Base-by-base conservation (phyloP, 2,113 vertebrate genomes). In the Irena cyanogastra region DNA sequence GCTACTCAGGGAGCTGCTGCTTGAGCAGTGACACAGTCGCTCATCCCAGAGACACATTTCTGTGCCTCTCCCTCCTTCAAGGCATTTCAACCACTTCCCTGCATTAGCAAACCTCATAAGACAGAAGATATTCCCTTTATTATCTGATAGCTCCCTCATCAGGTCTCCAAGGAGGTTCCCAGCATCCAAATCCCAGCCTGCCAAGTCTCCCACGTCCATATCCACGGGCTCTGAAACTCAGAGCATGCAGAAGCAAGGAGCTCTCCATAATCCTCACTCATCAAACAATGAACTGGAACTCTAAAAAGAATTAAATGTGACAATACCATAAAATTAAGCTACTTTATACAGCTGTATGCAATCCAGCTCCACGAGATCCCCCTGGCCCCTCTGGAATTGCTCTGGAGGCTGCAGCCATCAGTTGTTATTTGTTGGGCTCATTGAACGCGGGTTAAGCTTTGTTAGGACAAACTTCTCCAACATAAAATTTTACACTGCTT, bases 1-100 rank as follows among this genome's bases (percentile, higher is more conserved):
- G 90, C 93, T 92, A 8, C 87, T 83, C 53, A 57, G 69, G 7
- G 52, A 94, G 94, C 92, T 93, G 92, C 83, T 75, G 33, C n/a
- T 37, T 35, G 12, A 83, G 63, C 80, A 87, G 50, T 1, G 19
- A 61, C 61, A 82, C 66, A 33, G 27, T 27, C 17, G 22, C 60
- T 42, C 63, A 76, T 39, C 81, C 23, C 78, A 44, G 80, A 13
- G 13, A 83, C 42, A 57, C 42, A 8, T 47, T 66, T 23, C 82
- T 31, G 35, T 41, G 82, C 60, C 4, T 74, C 49, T 23, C 31
- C 3, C 33, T 78, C 56, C 77, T 37, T 26, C 31, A 6, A 68
- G 69, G 23, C 26, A 63, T 11, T 71, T 14, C 82, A 26, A 3
- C 45, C 20, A 6, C 26, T 60, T 42, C 45, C 53, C 75, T 17